Conservation (phyloP, 2,888 invertebrate species). For the Dolichomitus sp. region DNA sequence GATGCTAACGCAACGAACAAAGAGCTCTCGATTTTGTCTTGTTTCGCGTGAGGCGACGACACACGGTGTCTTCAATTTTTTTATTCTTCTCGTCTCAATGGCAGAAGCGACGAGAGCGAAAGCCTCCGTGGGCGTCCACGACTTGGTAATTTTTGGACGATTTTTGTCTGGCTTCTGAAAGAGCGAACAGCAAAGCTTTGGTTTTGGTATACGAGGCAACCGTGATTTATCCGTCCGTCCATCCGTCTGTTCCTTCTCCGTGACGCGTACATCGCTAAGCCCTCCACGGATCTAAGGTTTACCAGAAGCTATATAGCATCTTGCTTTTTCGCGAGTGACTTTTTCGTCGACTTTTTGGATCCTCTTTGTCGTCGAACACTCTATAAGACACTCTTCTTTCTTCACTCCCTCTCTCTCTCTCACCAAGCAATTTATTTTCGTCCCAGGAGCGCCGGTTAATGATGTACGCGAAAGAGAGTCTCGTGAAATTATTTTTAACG, state of each 20-base stretch:
- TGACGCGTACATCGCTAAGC: conserved; percentile 12
- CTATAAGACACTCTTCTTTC: conserved; percentile 43
- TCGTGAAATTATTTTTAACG: conserved; percentile 68
- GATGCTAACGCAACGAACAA: conserved; percentile 47
- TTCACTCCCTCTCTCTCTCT: conserved; percentile 37
- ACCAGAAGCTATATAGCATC: conserved; percentile 48
- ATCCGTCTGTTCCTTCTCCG: conserved; percentile 56
- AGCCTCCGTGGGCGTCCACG: conserved; percentile 72
- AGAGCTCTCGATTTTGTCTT: conserved; percentile 33
- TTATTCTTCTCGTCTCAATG: conserved; percentile 27
- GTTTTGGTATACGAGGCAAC: conserved; percentile 55
- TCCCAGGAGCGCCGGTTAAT: conserved; percentile 72
- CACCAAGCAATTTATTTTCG: conserved; percentile 74
- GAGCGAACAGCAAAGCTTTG: conserved; percentile 51
- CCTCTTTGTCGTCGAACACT: conserved; percentile 63
- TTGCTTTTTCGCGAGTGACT: conserved; percentile 16
- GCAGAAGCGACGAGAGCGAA: conserved; percentile 43
- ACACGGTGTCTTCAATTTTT: conserved; percentile 14
- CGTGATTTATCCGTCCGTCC: conserved; percentile 79
- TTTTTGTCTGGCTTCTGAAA: conserved; percentile 78
- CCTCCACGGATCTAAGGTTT: conserved; percentile 18
- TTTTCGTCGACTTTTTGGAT: conserved; percentile 49
- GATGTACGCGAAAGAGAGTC: conserved; percentile 71
- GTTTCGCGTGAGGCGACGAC: conserved; percentile 60
- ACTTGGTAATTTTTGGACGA: conserved; percentile 78